A percentile compares a stretch with the other conserved stretches of the same genome.
phyloP scores from a whole-genome alignment of 2,113 vertebrate genomes.

The Takifugu flavidus region DNA sequence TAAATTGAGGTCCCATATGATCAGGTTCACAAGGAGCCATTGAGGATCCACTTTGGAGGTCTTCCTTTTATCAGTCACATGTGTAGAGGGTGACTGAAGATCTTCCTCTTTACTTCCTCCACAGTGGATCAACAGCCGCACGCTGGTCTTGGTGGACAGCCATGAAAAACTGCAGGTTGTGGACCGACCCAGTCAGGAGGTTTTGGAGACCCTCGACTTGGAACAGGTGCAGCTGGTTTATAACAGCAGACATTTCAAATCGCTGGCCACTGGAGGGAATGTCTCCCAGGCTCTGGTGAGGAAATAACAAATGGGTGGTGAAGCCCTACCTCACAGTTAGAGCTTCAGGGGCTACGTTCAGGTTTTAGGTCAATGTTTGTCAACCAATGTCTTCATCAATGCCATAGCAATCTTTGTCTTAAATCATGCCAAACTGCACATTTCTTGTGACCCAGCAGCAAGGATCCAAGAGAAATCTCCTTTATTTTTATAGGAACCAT shows the following conservation, averaged over 20 bases:
- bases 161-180: constrained; percentile 92
- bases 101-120: neutral
- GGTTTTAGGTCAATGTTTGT: neutral
- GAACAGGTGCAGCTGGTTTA: constrained; percentile 94
- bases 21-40: too few relatives aligned
- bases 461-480: too few relatives aligned
- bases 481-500: neutral
- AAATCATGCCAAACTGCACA: too few relatives aligned
- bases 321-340: too few relatives aligned
- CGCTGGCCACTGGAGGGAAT: constrained; percentile 92
- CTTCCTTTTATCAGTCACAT: too few relatives aligned
- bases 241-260: constrained; percentile 98
- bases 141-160: constrained; percentile 89
- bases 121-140: constrained; percentile 95
- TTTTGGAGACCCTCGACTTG: constrained; percentile 89
- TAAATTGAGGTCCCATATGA: too few relatives aligned
- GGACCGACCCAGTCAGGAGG: constrained; percentile 90
- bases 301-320: neutral
- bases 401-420: too few relatives aligned
- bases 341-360: neutral
- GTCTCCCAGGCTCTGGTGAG: constrained; percentile 95
- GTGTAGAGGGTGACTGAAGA: too few relatives aligned
- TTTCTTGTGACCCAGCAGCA: too few relatives aligned
- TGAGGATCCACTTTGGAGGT: too few relatives aligned
- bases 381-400: neutral